phyloP scores from a whole-genome alignment of 2,113 vertebrate species.

The Aepyceros melampus region DNA sequence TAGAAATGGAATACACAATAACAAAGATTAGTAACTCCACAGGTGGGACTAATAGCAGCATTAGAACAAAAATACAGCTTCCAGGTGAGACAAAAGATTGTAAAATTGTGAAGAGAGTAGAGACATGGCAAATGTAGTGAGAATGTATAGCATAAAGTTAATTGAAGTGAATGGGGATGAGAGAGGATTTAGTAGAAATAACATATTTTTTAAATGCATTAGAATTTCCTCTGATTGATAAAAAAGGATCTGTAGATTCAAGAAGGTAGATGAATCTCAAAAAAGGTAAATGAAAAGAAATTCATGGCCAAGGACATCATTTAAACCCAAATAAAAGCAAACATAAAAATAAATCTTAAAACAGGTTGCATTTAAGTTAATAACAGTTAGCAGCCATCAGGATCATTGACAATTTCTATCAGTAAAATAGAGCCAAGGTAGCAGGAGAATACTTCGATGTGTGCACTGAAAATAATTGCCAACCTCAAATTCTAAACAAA shows the following conservation, averaged over 20 bases:
- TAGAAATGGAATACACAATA: neutral
- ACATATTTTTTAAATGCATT: neutral
- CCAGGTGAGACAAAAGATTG: neutral
- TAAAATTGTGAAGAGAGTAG: neutral
- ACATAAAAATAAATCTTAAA: neutral
- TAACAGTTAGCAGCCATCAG: neutral
- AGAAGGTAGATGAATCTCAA: neutral
- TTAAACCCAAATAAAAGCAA: neutral
- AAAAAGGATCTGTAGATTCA: neutral
- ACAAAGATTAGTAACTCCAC: neutral
- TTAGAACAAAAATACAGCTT: neutral
- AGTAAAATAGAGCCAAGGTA: neutral
- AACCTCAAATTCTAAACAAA: neutral
- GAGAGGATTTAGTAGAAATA: neutral
- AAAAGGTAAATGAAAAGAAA: neutral
- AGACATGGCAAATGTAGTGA: neutral
- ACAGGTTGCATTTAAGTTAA: neutral
- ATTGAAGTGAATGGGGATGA: neutral
- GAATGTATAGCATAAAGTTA: neutral
- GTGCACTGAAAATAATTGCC: neutral
- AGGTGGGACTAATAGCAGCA: neutral
- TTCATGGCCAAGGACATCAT: neutral
- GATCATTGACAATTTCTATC: neutral
- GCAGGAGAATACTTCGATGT: neutral
- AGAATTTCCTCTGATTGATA: neutral